Conservation (phyloP, 2,113 vertebrate species). For the Rhombomys opimus region DNA sequence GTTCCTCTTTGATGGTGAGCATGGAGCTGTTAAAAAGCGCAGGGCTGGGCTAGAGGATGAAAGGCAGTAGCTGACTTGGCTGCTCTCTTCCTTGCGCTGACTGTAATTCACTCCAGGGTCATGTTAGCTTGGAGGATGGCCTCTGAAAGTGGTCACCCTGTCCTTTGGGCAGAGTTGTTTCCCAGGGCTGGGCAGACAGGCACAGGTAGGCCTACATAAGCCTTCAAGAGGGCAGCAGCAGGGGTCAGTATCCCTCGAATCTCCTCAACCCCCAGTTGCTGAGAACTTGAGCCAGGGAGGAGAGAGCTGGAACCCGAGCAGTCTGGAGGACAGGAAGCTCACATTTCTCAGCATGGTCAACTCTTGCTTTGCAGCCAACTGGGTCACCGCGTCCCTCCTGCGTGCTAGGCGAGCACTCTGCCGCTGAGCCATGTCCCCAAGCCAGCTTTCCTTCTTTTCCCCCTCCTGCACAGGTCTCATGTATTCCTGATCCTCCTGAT, state of each 20-base stretch:
- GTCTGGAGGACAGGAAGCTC: constrained; percentile 49
- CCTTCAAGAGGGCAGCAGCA: neutral
- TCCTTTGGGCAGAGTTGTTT: neutral
- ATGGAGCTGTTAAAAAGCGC: neutral
- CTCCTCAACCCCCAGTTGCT: neutral
- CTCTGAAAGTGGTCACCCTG: neutral
- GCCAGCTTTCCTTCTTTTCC: too few species aligned
- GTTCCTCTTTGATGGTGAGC: neutral
- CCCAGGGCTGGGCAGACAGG: neutral
- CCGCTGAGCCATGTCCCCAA: neutral
- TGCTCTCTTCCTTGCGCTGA: neutral
- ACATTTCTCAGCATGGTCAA: constrained; percentile 49
- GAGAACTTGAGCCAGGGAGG: constrained; percentile 52
- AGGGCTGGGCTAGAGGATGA: neutral
- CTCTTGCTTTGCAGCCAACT: constrained; percentile 49
- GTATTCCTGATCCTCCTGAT: neutral
- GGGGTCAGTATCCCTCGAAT: neutral
- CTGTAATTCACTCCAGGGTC: neutral
- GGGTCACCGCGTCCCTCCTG: constrained; percentile 21
- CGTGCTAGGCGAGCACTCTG: neutral
- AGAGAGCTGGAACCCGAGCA: constrained; percentile 66
- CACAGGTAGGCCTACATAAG: neutral
- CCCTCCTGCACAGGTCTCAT: neutral
- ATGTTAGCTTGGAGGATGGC: neutral
- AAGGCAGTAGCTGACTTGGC: fast-evolving